Evolutionary conservation across 2,113 vertebrate species (phyloP).

Genomic region (Oxyruncus cristatus): DNA sequence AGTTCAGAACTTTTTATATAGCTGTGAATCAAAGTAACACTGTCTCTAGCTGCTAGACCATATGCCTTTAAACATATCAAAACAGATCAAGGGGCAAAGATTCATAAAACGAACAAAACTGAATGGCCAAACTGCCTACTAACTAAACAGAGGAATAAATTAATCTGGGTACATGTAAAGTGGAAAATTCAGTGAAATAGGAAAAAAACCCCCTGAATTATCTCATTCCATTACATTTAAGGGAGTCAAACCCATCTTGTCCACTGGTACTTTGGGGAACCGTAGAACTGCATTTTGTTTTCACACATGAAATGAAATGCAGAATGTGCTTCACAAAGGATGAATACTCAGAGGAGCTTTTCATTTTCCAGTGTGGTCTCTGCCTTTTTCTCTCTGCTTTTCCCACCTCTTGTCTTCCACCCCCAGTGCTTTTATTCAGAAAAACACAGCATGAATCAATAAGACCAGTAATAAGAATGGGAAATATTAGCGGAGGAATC

Average conservation of each 20-base stretch:
- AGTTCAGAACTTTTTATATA: background rate
- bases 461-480: background rate
- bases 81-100: background rate
- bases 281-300: constrained; percentile 20
- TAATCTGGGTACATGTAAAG: background rate
- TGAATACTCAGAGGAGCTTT: constrained; percentile 52
- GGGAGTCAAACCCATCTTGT: background rate
- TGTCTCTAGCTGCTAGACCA: background rate
- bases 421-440: background rate
- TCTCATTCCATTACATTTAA: background rate
- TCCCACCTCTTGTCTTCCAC: background rate
- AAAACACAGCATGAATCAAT: background rate
- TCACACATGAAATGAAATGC: constrained; percentile 43
- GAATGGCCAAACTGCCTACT: background rate
- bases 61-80: background rate
- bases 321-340: background rate
- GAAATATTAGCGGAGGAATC: background rate
- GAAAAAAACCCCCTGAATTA: background rate
- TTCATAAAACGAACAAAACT: background rate
- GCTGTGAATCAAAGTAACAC: background rate
- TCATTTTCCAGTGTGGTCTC: background rate
- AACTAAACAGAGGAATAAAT: background rate
- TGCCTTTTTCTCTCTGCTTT: constrained; percentile 14
- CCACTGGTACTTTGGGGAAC: constrained; percentile 9
- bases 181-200: background rate